Evolutionary conservation across 1,140 invertebrate species (phyloP).

Genomic region (Radopholus similis): DNA sequence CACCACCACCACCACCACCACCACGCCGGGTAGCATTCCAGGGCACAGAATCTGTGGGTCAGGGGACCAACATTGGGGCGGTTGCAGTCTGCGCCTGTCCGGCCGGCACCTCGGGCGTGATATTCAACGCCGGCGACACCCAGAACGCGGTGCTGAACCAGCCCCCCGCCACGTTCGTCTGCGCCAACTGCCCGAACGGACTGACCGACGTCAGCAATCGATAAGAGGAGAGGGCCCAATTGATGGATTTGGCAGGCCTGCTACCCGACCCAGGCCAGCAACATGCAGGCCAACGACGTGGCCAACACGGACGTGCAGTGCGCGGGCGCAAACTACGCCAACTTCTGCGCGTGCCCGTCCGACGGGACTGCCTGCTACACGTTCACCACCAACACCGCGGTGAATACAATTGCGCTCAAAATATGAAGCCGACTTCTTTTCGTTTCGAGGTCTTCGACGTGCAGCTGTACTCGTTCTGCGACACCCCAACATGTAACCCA

Average conservation of each 20-base stretch:
- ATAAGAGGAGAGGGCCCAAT: not conserved
- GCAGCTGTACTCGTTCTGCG: constrained; percentile 1
- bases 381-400: not conserved
- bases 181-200: not conserved
- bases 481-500: not conserved
- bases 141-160: not conserved
- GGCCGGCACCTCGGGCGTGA: not conserved
- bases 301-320: too few species aligned
- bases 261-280: not conserved
- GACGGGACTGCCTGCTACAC: not conserved
- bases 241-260: not conserved
- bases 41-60: too few species aligned
- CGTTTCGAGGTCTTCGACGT: constrained; percentile 7
- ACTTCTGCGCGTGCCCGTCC: not conserved
- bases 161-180: not conserved
- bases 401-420: too few species aligned
- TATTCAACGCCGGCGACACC: not conserved
- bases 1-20: too few species aligned
- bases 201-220: not conserved
- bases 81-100: not conserved
- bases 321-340: not conserved
- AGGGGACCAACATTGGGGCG: too few species aligned
- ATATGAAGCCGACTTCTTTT: too few species aligned
- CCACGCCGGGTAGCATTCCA: too few species aligned
- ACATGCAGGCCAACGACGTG: not conserved